Evolutionary conservation across 2,113 vertebrate species (phyloP).

Genomic region (Lonchura striata): DNA sequence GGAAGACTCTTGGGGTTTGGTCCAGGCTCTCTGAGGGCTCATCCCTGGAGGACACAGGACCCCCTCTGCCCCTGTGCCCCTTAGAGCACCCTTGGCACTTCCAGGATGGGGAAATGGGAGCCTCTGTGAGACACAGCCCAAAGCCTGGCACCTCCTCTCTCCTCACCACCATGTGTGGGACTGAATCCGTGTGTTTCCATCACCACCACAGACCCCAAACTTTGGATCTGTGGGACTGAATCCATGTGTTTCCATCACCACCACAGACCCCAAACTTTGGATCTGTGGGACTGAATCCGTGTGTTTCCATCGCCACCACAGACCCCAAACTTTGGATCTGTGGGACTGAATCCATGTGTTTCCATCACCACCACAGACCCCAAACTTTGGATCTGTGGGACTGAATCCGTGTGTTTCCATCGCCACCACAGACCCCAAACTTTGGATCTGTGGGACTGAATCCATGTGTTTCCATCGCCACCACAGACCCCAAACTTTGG

Average conservation of each 20-base stretch:
- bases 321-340: fast-evolving
- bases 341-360: fast-evolving
- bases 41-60: fast-evolving
- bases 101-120: fast-evolving
- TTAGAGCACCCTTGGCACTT: fast-evolving
- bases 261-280: too few species aligned
- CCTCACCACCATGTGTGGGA: fast-evolving
- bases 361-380: background rate
- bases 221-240: too few species aligned
- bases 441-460: fast-evolving
- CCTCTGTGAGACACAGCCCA: background rate
- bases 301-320: background rate
- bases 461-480: fast-evolving
- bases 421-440: background rate
- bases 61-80: background rate
- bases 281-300: fast-evolving
- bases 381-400: too few species aligned
- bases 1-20: background rate
- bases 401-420: too few species aligned
- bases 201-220: background rate
- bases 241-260: too few species aligned
- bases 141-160: background rate
- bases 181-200: fast-evolving
- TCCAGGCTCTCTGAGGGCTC: background rate
- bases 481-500: too few species aligned